Percentiles rank a stretch among this genome's conserved stretches.
phyloP scores from a whole-genome alignment of 2,113 vertebrate genomes.

The Leptobrachium ailaonicum region DNA sequence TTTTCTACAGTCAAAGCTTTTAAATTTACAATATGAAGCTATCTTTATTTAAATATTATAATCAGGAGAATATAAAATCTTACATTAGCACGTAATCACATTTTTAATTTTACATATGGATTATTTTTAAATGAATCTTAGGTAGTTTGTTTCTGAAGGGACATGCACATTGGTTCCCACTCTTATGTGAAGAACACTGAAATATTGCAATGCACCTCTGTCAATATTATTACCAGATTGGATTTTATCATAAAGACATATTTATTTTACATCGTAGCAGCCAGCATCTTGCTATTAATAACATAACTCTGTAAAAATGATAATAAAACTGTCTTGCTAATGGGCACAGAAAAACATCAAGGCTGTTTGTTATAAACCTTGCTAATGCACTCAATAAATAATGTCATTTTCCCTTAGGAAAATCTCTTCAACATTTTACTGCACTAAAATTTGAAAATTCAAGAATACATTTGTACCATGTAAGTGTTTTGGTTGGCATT shows the following conservation, averaged over 20 bases:
- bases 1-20: no score
- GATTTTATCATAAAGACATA: conserved; percentile 46
- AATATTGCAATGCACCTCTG: conserved; percentile 43
- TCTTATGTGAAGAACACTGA: conserved; percentile 22
- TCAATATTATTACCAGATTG: conserved; percentile 37
- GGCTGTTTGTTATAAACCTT: conserved; percentile 34
- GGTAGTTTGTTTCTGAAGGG: background rate
- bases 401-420: conserved; percentile 49
- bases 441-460: conserved; percentile 24
- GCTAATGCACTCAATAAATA: conserved; percentile 37
- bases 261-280: conserved; percentile 47
- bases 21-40: no score
- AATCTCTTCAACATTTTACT: conserved; percentile 15
- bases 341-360: conserved; percentile 29
- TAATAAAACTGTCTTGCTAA: conserved; percentile 35
- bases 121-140: background rate
- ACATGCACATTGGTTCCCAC: conserved; percentile 15
- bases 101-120: background rate
- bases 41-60: no score
- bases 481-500: conserved; percentile 37
- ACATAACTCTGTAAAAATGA: conserved; percentile 47
- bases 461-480: conserved; percentile 42
- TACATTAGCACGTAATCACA: background rate
- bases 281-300: conserved; percentile 44
- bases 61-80: no score